phyloP scores from a whole-genome alignment of 2,113 vertebrate species.

The Barnardius zonarius region DNA sequence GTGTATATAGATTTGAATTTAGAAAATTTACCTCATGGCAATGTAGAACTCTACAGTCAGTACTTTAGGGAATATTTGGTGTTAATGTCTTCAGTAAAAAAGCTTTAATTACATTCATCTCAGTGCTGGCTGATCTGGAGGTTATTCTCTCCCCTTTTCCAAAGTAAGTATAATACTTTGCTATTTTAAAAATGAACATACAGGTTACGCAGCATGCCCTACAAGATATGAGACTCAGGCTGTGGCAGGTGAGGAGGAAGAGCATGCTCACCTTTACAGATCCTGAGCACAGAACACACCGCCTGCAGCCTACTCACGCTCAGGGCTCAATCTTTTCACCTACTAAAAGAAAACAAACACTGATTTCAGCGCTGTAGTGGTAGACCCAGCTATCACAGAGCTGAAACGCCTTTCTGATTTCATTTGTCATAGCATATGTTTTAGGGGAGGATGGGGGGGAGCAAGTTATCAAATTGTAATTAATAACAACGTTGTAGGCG shows the following conservation, averaged over 20 bases:
- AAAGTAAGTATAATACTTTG: background rate
- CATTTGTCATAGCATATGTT: background rate
- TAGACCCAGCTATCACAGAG: background rate
- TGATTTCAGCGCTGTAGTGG: background rate
- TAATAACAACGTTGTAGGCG: background rate
- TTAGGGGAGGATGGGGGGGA: background rate
- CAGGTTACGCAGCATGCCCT: background rate
- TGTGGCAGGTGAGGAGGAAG: background rate
- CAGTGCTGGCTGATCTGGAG: background rate
- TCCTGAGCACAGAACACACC: background rate
- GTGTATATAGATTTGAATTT: background rate
- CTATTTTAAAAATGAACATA: background rate
- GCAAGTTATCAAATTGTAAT: background rate
- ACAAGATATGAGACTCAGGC: background rate
- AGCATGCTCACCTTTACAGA: background rate
- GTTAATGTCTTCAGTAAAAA: background rate
- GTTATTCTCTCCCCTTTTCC: background rate
- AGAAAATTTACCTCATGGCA: background rate
- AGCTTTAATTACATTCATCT: conserved; percentile 18
- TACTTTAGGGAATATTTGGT: conserved; percentile 48
- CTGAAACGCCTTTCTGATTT: background rate
- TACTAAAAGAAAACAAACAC: background rate
- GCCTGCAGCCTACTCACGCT: background rate
- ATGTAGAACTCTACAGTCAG: background rate
- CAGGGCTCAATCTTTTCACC: background rate